A percentile compares a stretch with the other conserved stretches of the same genome.
Evolutionary conservation across 2,797 vertebrate species (phyloP).

Genomic region (Cyclura pinguis): DNA sequence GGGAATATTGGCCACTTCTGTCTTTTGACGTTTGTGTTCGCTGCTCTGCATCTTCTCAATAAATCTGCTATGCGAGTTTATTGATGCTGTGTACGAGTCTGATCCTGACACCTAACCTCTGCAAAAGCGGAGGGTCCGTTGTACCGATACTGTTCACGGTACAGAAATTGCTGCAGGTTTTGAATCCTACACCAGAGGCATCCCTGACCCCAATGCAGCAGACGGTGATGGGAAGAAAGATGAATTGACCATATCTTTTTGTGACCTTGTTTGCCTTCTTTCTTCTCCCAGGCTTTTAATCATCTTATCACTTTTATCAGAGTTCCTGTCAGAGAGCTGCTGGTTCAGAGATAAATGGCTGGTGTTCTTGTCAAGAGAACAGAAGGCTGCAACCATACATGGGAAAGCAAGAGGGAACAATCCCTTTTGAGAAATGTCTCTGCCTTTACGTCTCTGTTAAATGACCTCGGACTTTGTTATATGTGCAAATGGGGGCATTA

Average conservation of each 20-base stretch:
- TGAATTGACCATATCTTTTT: background rate
- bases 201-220: background rate
- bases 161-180: background rate
- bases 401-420: no score
- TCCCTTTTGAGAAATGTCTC: background rate
- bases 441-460: background rate
- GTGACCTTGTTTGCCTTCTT: background rate
- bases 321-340: background rate
- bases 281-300: background rate
- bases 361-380: background rate
- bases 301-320: background rate
- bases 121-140: no score
- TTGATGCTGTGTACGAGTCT: no score
- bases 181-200: background rate
- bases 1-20: no score
- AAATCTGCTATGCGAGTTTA: no score
- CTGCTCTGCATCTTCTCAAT: no score
- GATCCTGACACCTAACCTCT: no score
- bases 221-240: background rate
- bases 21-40: no score
- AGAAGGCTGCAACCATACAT: background rate
- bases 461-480: background rate
- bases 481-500: no score
- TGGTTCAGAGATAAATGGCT: background rate
- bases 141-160: no score